Evolutionary conservation across 2,797 vertebrate genomes (phyloP), one percentile per base, ranked within the genome.

Genomic region (Phoxinus dragarum): DNA sequence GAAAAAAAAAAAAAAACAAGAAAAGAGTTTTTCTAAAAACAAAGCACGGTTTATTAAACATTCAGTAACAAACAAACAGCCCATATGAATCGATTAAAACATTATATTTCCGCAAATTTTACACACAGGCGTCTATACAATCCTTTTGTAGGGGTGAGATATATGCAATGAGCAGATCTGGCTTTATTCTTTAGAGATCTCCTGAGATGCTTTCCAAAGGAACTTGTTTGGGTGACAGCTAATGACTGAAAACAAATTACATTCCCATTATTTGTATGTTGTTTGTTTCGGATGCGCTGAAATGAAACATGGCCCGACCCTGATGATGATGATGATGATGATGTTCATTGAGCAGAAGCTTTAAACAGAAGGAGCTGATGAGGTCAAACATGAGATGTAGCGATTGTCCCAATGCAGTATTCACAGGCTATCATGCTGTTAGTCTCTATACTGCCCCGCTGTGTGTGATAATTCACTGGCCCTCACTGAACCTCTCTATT

Each of bases 31-130:
- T 80, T 80, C 67, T 88, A 89, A 82, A 89, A 91, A 89, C 85
- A 88, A 83, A 91, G 90, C 87, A 88, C 86, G 86, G 83, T 91
- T 91, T 90, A 90, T 91, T 91, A 91, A 92, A 92, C 90, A 93
- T 90, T 88, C 90, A 93, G 86, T 91, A 91, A 89, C 90, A 92
- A 91, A 91, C 89, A 91, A 87, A 88, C 89, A 91, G 88, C 88
- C 88, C 75, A 83, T 89, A 88, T 90, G 67, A 84, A 88, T 89
- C 88, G 88, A 76, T 86, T 88, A 90, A 91, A 85, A 83, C 40
- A 71, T 4, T 6, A 84, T 78, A 85, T 84, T 89, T 87, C 81
- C 23, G 81, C 85, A 88, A 86, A 88, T 88, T 86, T 56, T 90
- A 90, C 88, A 90, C 88, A 83, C 82, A 84, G 73, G 84, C 67